phyloP scores from a whole-genome alignment of 2,888 invertebrate species.

The Lobophora halterata region DNA sequence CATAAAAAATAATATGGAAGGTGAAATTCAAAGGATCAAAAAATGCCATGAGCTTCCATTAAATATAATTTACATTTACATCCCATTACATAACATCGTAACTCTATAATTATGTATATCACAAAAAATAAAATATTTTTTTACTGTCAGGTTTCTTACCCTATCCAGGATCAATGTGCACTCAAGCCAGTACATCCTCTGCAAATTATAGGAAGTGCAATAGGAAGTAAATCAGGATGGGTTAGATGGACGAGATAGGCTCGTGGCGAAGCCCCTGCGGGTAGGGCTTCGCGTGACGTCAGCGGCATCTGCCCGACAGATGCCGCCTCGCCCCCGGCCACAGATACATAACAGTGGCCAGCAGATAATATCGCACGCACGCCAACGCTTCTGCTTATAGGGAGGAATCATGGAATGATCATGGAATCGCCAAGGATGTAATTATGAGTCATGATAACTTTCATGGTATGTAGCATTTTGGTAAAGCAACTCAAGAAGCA shows the following conservation, averaged over 20 bases:
- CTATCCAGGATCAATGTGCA: too few species aligned
- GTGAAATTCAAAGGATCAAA: too few species aligned
- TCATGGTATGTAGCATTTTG: too few species aligned
- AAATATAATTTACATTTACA: too few species aligned
- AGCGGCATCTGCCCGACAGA: slow-evolving; percentile 76
- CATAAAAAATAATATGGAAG: too few species aligned
- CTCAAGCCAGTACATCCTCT: too few species aligned
- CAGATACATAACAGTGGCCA: slow-evolving; percentile 26
- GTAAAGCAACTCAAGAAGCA: background rate
- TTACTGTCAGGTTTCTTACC: too few species aligned
- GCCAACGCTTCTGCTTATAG: slow-evolving; percentile 42
- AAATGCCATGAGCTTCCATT: too few species aligned
- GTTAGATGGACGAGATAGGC: slow-evolving; percentile 53
- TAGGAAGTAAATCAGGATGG: slow-evolving; percentile 64
- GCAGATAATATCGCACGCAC: slow-evolving; percentile 73
- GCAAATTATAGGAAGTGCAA: slow-evolving; percentile 19
- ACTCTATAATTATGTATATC: too few species aligned
- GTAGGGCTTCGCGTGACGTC: slow-evolving; percentile 76
- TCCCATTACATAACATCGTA: too few species aligned
- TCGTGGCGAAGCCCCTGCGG: slow-evolving; percentile 60
- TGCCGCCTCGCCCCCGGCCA: slow-evolving; percentile 59
- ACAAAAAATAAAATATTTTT: too few species aligned
- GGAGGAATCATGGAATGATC: slow-evolving; percentile 8
- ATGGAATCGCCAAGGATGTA: background rate
- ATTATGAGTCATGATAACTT: too few species aligned